Conservation (phyloP, 2,113 vertebrate genomes). For the Nettapus auritus region DNA sequence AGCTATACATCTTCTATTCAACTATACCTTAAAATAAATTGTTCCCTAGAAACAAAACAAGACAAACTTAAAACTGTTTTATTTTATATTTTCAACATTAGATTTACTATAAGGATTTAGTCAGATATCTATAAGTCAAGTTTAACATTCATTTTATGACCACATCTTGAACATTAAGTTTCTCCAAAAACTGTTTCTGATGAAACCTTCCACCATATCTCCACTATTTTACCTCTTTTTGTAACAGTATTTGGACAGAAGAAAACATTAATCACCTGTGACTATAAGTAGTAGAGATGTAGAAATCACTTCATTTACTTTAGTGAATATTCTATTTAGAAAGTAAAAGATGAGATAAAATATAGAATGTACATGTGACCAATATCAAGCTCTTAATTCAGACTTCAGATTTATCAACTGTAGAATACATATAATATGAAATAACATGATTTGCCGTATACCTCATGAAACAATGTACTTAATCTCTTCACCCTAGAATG, state of each 20-base stretch:
- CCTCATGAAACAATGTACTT: background rate
- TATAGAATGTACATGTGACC: background rate
- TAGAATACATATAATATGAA: background rate
- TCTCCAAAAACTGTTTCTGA: background rate
- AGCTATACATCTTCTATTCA: background rate
- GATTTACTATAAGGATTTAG: background rate
- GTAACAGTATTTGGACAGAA: background rate
- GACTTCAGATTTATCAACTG: background rate
- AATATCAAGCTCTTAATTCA: background rate
- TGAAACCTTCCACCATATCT: background rate
- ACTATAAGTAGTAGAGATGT: background rate
- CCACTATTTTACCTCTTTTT: background rate
- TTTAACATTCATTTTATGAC: background rate
- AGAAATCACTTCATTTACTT: background rate
- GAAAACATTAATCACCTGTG: background rate
- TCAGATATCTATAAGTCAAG: background rate
- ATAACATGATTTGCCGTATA: background rate
- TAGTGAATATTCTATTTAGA: background rate
- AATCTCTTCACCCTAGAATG: background rate
- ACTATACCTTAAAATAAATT: accelerated
- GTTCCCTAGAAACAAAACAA: background rate
- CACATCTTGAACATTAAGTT: background rate
- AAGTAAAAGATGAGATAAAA: background rate
- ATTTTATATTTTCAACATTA: background rate
- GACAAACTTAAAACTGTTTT: background rate